phyloP scores from a whole-genome alignment of 2,888 invertebrate genomes.

The Pseudococcus longispinus region DNA sequence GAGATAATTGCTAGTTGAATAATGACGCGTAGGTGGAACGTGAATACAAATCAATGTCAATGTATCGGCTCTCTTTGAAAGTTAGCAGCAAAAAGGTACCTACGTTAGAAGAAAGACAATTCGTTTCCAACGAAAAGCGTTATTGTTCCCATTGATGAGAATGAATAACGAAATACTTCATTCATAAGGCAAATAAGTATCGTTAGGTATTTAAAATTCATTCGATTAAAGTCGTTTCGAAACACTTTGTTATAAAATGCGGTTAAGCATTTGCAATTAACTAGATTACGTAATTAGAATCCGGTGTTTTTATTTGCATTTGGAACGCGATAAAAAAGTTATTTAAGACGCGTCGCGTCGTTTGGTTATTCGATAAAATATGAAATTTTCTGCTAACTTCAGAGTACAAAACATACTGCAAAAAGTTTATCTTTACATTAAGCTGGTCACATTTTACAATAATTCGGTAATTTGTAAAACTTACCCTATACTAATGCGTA shows the following conservation, averaged over 20 bases:
- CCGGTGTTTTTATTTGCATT: background rate
- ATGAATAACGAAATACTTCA: background rate
- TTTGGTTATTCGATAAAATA: background rate
- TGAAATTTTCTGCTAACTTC: background rate
- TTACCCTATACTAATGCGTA: conserved; percentile 73
- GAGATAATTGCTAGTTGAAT: background rate
- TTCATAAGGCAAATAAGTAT: background rate
- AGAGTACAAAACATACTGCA: background rate
- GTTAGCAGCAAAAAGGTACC: background rate
- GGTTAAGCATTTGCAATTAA: background rate
- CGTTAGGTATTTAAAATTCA: no score
- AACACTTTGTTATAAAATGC: no score
- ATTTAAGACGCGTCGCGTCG: background rate
- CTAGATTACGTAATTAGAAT: background rate
- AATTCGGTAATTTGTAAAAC: conserved; percentile 60
- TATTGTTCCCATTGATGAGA: background rate
- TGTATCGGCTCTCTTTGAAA: background rate
- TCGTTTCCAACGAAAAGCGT: no score
- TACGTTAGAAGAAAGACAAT: background rate
- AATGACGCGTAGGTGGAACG: background rate
- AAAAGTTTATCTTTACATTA: conserved; percentile 30
- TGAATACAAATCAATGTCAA: background rate
- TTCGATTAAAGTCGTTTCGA: no score
- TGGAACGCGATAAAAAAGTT: background rate
- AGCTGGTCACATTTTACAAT: conserved; percentile 1